Evolutionary conservation across 2,888 invertebrate species (phyloP), one percentile per base, ranked within the genome.

Genomic region (Eupithecia pulchellata): DNA sequence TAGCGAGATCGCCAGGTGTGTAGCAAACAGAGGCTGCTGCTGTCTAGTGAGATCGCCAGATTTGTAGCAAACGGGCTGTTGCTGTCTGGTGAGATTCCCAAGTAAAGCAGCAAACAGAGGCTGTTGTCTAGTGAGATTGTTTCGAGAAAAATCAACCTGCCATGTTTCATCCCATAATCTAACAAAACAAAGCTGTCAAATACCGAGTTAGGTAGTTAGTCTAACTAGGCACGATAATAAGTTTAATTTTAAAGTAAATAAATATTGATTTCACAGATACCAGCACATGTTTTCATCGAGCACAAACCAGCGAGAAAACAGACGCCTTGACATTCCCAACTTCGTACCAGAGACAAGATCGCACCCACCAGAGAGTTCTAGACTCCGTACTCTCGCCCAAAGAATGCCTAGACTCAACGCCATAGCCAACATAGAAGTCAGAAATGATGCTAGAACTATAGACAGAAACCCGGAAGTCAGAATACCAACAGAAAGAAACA

Each of bases 201-300:
- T n/a, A n/a, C 2, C 42, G 42, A n/a, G n/a, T n/a, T n/a, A n/a
- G n/a, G n/a, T 42, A n/a, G 17, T 6, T 2, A n/a, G 17, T 39
- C n/a, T n/a, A 39, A 36, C n/a, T n/a, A 36, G 14, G 14, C 39
- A 17, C 36, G 17, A 17, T 17, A 39, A 39, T 39, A 17, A 17
- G 0, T 39, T 17, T n/a, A 42, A n/a, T n/a, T 42, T 42, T 6
- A 6, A n/a, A 42, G 6, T 13, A 55, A 27, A 14, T 29, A 57
- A 27, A 17, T 57, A 36, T 5, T 52, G 17, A 52, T 2, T 32
- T 20, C 27, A n/a, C 75, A 78, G 78, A 62, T 79, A 91, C 78
- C 92, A 92, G 66, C 93, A 94, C 77, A 91, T 94, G 91, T 92
- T 93, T 73, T 81, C 89, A 0, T 82, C 86, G 0, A 84, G 79